Evolutionary conservation across 2,888 invertebrate genomes (phyloP).

Genomic region (Ormyrus nitidulus): DNA sequence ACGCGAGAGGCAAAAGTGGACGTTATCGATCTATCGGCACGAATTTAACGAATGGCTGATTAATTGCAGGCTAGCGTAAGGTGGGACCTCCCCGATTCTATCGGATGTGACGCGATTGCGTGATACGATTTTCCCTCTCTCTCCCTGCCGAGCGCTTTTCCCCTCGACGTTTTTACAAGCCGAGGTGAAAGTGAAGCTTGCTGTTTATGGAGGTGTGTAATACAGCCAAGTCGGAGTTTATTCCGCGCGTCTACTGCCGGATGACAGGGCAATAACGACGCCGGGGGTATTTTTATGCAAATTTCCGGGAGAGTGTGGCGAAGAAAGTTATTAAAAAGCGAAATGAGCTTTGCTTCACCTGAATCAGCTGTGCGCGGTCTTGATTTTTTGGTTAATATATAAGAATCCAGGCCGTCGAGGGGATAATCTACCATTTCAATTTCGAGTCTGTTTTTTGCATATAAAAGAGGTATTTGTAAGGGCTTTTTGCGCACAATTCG

Average conservation of each 20-base stretch:
- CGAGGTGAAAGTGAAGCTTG: background rate
- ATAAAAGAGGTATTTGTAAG: too few relatives aligned
- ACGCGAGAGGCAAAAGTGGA: slow-evolving; percentile 53
- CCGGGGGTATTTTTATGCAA: too few relatives aligned
- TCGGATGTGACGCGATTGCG: slow-evolving; percentile 38
- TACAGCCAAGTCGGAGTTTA: background rate
- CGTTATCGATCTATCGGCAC: slow-evolving; percentile 64
- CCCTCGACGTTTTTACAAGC: background rate
- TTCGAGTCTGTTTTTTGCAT: too few relatives aligned
- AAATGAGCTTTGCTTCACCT: too few relatives aligned
- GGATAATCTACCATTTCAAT: too few relatives aligned
- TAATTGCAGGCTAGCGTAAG: slow-evolving; percentile 61
- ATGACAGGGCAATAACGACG: too few relatives aligned
- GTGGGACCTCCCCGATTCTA: slow-evolving; percentile 40
- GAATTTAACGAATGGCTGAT: slow-evolving; percentile 68
- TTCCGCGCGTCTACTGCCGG: background rate
- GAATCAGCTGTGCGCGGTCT: too few relatives aligned
- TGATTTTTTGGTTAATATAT: background rate
- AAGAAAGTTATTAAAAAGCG: background rate
- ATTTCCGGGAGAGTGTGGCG: too few relatives aligned
- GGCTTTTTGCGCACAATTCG: too few relatives aligned
- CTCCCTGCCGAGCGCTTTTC: background rate
- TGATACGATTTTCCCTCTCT: slow-evolving; percentile 12
- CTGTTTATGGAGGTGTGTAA: background rate
- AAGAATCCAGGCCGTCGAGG: slow-evolving; percentile 1